Evolutionary conservation across 2,888 invertebrate genomes (phyloP).

Genomic region (Lithophane leautieri): DNA sequence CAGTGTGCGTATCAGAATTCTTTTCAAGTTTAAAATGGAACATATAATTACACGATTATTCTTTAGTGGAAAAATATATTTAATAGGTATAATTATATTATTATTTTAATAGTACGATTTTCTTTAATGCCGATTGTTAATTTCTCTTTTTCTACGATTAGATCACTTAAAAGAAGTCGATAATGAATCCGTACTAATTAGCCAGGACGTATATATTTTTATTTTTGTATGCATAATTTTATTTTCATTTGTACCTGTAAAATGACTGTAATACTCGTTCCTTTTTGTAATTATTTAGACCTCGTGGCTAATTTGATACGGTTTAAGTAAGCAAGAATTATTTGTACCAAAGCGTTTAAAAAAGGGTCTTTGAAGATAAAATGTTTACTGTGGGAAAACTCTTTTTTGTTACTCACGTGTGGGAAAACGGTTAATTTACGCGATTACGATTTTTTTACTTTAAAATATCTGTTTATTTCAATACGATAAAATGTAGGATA

Average conservation of each 20-base stretch:
- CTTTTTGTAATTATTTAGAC: constrained; percentile 18
- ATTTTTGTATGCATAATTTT: constrained; percentile 25
- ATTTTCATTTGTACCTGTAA: constrained; percentile 27
- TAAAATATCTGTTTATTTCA: no score
- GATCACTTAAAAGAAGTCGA: background rate
- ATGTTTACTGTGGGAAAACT: background rate
- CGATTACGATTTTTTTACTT: no score
- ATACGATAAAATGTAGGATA: no score
- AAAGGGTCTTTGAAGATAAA: constrained; percentile 11
- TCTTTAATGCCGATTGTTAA: background rate
- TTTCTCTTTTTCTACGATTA: background rate
- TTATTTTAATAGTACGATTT: background rate
- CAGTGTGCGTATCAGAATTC: background rate
- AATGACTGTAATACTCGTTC: background rate
- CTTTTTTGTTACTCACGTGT: background rate
- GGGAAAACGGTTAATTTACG: background rate
- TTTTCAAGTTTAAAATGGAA: background rate
- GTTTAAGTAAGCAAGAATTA: background rate
- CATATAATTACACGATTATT: background rate
- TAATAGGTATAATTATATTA: background rate
- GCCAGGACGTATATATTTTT: background rate
- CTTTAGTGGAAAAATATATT: background rate
- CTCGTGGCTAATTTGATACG: constrained; percentile 19
- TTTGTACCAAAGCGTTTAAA: constrained; percentile 2
- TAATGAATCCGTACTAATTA: background rate